Conservation (phyloP, 92 coral and sea anemone genomes). For the Phenganax stokvisi region DNA sequence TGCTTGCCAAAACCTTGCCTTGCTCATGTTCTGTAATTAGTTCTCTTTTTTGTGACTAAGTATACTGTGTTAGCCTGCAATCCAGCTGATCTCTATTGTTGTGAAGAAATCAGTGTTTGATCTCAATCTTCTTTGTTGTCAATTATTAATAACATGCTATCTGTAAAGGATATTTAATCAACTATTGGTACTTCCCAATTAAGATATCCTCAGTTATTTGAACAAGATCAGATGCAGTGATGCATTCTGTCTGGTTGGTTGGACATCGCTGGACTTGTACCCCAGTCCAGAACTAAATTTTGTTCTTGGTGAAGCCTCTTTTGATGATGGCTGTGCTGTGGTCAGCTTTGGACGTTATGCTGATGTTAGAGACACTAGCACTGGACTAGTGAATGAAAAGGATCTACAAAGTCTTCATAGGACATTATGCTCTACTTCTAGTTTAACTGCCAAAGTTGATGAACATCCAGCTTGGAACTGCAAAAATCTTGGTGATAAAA, state of each 20-base stretch:
- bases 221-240: slow-evolving; percentile 57
- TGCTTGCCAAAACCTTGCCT: too few relatives aligned
- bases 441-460: background rate
- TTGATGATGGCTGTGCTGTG: slow-evolving; percentile 78
- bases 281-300: slow-evolving; percentile 85
- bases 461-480: background rate
- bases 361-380: slow-evolving; percentile 21
- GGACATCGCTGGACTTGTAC: slow-evolving; percentile 80
- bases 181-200: slow-evolving; percentile 3
- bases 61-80: too few relatives aligned
- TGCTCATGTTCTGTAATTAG: too few relatives aligned
- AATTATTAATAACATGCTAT: too few relatives aligned
- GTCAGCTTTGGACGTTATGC: slow-evolving; percentile 89
- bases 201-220: slow-evolving; percentile 67
- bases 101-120: too few relatives aligned
- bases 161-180: background rate
- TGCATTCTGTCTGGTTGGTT: slow-evolving; percentile 69
- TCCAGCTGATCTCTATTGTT: too few relatives aligned
- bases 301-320: slow-evolving; percentile 89
- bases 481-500: background rate
- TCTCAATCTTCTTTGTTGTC: too few relatives aligned
- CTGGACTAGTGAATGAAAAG: background rate
- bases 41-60: too few relatives aligned
- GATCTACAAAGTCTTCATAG: background rate
- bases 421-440: background rate